phyloP scores from a whole-genome alignment of 2,113 vertebrate genomes.

The Atractosteus spatula region DNA sequence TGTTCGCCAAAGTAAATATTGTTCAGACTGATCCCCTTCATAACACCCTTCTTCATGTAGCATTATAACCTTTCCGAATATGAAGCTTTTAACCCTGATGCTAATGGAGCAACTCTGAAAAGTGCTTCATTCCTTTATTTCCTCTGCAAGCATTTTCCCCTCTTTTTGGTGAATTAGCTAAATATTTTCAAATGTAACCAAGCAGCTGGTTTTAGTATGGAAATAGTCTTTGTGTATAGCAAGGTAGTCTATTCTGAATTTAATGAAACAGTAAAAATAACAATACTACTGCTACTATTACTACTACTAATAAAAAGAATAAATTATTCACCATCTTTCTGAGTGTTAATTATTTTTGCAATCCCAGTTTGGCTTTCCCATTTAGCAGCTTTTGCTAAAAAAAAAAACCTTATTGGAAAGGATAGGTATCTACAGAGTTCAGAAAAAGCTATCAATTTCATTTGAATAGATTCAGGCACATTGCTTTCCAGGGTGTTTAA shows the following conservation, averaged over 20 bases:
- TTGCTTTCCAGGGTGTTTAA: too few species aligned
- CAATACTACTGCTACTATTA: too few species aligned
- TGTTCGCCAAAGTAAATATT: constrained; percentile 29
- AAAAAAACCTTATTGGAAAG: constrained; percentile 1
- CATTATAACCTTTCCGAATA: constrained; percentile 20
- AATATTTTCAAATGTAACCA: too few species aligned
- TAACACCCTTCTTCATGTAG: constrained; percentile 21
- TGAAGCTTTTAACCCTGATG: neutral
- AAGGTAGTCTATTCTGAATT: too few species aligned
- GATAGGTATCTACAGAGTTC: constrained; percentile 19
- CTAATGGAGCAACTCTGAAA: neutral
- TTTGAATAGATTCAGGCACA: constrained; percentile 15
- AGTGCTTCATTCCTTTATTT: constrained; percentile 24
- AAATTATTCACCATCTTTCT: too few species aligned
- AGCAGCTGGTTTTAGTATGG: too few species aligned
- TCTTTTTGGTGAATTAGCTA: neutral
- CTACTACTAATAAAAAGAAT: too few species aligned
- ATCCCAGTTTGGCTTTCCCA: constrained; percentile 25
- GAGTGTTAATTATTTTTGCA: neutral
- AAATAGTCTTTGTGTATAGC: too few species aligned
- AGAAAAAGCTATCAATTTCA: constrained; percentile 22
- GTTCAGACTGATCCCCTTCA: constrained; percentile 17
- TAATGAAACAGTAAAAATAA: too few species aligned
- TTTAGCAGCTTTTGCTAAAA: constrained; percentile 21
- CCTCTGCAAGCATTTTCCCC: too few species aligned